A percentile compares a stretch with the other conserved stretches of the same genome.
Conservation (phyloP, 2,888 invertebrate genomes). For the Scrobipalpa atriplicella region DNA sequence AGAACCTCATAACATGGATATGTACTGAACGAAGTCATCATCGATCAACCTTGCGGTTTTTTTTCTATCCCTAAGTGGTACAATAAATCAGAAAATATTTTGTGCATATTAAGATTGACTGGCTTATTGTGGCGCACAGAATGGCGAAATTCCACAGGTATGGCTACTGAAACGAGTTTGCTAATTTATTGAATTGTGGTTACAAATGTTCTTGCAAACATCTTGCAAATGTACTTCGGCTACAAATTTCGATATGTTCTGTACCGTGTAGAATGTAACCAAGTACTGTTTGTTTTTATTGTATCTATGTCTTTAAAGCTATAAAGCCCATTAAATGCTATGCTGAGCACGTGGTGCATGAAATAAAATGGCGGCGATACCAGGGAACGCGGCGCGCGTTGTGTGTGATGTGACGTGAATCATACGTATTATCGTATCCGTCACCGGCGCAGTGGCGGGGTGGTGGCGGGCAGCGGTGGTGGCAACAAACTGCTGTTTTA, state of each 20-base stretch:
- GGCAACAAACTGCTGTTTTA: not conserved
- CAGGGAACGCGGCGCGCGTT: slow-evolving; percentile 10
- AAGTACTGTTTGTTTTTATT: not conserved
- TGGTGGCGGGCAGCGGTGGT: not conserved
- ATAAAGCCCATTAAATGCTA: slow-evolving; percentile 38
- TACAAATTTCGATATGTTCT: not conserved
- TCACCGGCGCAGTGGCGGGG: not conserved
- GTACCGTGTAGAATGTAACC: too few species aligned
- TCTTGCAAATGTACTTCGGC: too few species aligned
- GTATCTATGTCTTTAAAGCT: not conserved
- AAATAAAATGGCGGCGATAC: slow-evolving; percentile 74
- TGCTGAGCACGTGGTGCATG: slow-evolving; percentile 69
- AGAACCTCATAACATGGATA: not conserved
- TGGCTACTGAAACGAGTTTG: slow-evolving; percentile 34
- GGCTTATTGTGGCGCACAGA: slow-evolving; percentile 53
- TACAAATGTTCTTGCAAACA: too few species aligned
- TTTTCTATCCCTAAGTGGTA: not conserved
- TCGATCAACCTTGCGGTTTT: not conserved
- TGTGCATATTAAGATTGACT: slow-evolving; percentile 45
- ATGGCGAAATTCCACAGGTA: slow-evolving; percentile 75
- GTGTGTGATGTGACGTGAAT: slow-evolving; percentile 39
- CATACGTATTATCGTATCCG: slow-evolving; percentile 32
- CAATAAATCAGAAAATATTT: slow-evolving; percentile 26
- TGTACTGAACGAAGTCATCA: not conserved
- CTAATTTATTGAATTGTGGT: not conserved